phyloP scores from a whole-genome alignment of 1,140 invertebrate genomes.

The Reticulitermes speratus region DNA sequence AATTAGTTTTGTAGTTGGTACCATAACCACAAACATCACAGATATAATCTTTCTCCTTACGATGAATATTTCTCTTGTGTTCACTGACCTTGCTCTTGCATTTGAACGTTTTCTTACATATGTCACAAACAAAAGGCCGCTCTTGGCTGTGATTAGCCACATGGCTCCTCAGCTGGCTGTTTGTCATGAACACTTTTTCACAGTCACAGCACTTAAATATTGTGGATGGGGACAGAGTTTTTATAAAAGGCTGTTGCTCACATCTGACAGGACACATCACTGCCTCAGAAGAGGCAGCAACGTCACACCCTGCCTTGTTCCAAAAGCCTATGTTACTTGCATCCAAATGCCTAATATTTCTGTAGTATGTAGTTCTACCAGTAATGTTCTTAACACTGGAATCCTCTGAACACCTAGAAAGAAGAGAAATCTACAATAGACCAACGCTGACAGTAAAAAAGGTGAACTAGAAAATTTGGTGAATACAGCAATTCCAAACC shows the following conservation, averaged over 20 bases:
- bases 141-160: conserved; percentile 47
- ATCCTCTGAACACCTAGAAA: background rate
- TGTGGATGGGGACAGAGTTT: too few species aligned
- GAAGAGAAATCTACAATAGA: background rate
- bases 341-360: too few species aligned
- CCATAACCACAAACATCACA: conserved; percentile 24
- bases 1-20: background rate
- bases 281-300: too few species aligned
- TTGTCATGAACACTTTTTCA: conserved; percentile 51
- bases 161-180: conserved; percentile 47
- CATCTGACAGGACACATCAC: too few species aligned
- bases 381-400: too few species aligned
- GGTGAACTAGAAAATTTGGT: too few species aligned
- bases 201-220: conserved; percentile 54
- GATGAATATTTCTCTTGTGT: conserved; percentile 32
- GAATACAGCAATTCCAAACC: too few species aligned
- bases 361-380: too few species aligned
- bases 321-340: too few species aligned
- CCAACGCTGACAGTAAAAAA: too few species aligned
- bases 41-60: background rate
- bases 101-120: conserved; percentile 66
- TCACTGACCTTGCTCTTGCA: conserved; percentile 39
- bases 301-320: too few species aligned
- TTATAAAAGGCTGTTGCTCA: too few species aligned
- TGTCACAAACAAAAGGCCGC: conserved; percentile 65